Evolutionary conservation across 2,888 invertebrate genomes (phyloP).

Genomic region (Athalia circularis): DNA sequence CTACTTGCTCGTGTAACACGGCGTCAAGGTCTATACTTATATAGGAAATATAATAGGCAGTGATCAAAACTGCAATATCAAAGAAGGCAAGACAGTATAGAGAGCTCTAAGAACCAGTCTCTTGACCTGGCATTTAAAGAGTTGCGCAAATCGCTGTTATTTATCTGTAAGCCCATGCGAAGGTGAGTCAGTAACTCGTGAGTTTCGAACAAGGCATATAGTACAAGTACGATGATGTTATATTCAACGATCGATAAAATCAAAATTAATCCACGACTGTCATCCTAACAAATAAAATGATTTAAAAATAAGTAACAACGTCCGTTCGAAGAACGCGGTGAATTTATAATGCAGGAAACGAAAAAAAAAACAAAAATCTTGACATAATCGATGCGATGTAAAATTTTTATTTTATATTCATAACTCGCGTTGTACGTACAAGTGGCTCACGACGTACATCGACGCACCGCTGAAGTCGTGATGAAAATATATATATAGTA

Average conservation of each 20-base stretch:
- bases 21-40: neutral
- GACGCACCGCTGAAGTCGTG: too few species aligned
- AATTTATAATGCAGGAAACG: neutral
- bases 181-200: constrained; percentile 42
- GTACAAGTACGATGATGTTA: too few species aligned
- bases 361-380: neutral
- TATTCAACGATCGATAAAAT: too few species aligned
- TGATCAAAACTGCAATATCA: constrained; percentile 22
- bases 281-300: too few species aligned
- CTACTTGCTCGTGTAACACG: constrained; percentile 4
- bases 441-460: too few species aligned
- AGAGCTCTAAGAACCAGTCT: constrained; percentile 56
- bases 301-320: neutral
- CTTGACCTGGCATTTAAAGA: constrained; percentile 64
- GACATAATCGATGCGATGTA: too few species aligned
- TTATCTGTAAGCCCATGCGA: constrained; percentile 51
- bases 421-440: too few species aligned
- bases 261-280: too few species aligned
- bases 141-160: constrained; percentile 57
- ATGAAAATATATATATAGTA: too few species aligned
- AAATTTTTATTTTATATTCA: too few species aligned
- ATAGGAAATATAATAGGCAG: constrained; percentile 24
- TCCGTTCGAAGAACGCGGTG: neutral
- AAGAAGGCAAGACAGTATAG: neutral
- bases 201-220: neutral